Conservation (phyloP, 2,797 vertebrate species). For the Oreonectes daqikongensis region DNA sequence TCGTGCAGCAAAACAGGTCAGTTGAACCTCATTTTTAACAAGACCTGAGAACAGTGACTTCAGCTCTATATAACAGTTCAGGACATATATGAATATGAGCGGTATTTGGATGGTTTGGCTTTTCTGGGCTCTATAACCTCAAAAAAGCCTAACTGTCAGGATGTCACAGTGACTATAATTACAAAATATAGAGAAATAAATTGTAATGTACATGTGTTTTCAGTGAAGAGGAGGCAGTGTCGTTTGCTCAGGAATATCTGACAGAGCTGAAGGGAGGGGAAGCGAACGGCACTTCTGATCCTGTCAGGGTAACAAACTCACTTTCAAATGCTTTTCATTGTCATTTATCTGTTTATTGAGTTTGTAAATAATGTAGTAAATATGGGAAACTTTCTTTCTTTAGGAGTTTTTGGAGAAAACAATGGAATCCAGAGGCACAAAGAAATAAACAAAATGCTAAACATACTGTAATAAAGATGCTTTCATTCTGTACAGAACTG, state of each 20-base stretch:
- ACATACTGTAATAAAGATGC: not conserved
- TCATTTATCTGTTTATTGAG: not conserved
- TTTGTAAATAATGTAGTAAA: not conserved
- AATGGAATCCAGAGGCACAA: constrained; percentile 16
- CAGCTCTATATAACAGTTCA: not conserved
- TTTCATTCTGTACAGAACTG: not conserved
- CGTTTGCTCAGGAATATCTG: constrained; percentile 79
- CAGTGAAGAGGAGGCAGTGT: constrained; percentile 82
- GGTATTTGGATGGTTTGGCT: not conserved
- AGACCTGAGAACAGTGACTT: not conserved
- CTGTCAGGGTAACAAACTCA: constrained; percentile 76
- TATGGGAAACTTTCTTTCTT: not conserved
- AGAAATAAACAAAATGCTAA: constrained; percentile 11
- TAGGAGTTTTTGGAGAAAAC: constrained; percentile 37
- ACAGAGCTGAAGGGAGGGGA: constrained; percentile 70
- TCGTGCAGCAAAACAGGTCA: constrained; percentile 82
- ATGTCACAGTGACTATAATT: not conserved
- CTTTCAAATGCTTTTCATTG: not conserved
- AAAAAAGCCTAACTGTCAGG: too few relatives aligned
- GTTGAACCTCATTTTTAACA: constrained; percentile 41
- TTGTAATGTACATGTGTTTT: not conserved
- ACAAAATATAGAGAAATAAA: not conserved
- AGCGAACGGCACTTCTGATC: constrained; percentile 57
- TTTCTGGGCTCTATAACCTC: not conserved
- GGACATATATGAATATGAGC: not conserved